phyloP scores from a whole-genome alignment of 2,113 vertebrate genomes.

The Rhinoptilus africanus region DNA sequence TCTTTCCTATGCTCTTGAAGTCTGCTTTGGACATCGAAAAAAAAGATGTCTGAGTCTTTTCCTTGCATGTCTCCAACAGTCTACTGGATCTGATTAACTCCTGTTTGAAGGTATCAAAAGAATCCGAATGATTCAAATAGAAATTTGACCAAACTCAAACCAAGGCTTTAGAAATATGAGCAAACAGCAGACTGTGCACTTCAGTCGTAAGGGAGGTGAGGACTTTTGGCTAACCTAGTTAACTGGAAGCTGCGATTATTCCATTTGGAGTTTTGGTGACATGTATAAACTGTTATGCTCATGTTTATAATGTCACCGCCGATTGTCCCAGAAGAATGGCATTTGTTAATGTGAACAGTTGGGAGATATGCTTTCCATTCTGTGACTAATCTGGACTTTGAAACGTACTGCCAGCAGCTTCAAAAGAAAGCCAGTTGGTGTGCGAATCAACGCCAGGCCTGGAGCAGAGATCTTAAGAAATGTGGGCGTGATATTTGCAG shows the following conservation, averaged over 20 bases:
- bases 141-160: not conserved
- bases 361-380: not conserved
- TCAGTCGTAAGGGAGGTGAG: not conserved
- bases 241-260: not conserved
- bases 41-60: not conserved
- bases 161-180: not conserved
- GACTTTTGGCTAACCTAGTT: not conserved
- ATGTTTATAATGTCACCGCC: not conserved
- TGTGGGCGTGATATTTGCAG: not conserved
- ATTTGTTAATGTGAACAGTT: not conserved
- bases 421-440: not conserved
- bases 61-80: not conserved
- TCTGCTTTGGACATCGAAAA: not conserved
- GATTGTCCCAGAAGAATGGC: not conserved
- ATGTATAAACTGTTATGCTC: not conserved
- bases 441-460: not conserved
- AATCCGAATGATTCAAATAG: not conserved
- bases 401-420: not conserved
- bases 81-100: not conserved
- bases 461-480: not conserved
- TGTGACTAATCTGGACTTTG: conserved; percentile 34
- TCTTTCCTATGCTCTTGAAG: not conserved
- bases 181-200: not conserved
- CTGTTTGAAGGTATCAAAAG: not conserved
- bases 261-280: not conserved